These are phyloP conservation scores for Theretra japonica DNA, from an alignment of 2,888 invertebrate species.

Conservation along the genomic window DNA sequence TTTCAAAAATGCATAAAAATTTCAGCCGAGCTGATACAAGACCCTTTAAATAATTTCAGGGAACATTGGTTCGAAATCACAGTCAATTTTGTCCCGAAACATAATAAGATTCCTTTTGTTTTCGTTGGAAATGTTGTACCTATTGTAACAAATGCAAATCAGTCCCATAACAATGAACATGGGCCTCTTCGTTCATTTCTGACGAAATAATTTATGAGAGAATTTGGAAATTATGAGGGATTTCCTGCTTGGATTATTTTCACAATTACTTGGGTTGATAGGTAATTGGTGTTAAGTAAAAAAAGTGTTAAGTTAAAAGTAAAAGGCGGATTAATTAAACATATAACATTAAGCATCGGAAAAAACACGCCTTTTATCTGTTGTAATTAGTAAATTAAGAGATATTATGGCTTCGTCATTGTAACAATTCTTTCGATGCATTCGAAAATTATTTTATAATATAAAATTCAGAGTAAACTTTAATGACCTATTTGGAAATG, in stretches of 20 bases:
- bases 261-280: background rate
- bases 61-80: background rate
- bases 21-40: background rate
- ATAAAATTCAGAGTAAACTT: too few species aligned
- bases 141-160: slow-evolving; percentile 3
- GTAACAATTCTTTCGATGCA: too few species aligned
- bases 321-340: background rate
- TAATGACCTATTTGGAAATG: too few species aligned
- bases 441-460: too few species aligned
- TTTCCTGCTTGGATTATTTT: background rate
- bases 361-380: too few species aligned
- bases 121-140: background rate
- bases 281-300: too few species aligned
- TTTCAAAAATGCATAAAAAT: background rate
- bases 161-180: background rate
- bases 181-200: background rate
- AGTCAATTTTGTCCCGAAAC: background rate
- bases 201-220: background rate
- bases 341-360: too few species aligned
- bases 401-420: too few species aligned
- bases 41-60: background rate
- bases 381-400: too few species aligned
- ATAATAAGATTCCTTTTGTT: background rate
- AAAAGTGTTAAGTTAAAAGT: background rate
- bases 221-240: background rate